These are phyloP conservation scores for Bugula neritina DNA, from an alignment of 2,888 invertebrate genomes.

Conservation along the genomic window DNA sequence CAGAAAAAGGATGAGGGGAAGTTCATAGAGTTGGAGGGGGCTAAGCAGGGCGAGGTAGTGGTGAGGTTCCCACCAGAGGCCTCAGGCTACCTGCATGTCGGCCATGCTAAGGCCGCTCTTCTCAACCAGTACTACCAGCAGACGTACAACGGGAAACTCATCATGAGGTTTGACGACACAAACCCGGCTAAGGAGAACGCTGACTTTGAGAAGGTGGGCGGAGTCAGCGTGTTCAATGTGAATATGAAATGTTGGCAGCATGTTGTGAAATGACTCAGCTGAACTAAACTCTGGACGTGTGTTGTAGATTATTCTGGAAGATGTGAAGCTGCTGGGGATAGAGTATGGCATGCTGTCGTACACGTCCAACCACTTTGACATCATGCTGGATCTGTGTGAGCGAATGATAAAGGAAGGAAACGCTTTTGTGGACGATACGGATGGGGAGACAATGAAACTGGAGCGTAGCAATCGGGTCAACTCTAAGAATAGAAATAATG, in stretches of 20 bases:
- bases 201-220: slow-evolving; percentile 82
- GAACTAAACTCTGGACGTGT: too few species aligned
- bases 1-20: slow-evolving; percentile 79
- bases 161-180: slow-evolving; percentile 99
- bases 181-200: slow-evolving; percentile 97
- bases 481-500: slow-evolving; percentile 75
- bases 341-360: slow-evolving; percentile 87
- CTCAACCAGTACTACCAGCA: slow-evolving; percentile 85
- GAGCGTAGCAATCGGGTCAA: slow-evolving; percentile 83
- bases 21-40: slow-evolving; percentile 90
- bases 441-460: slow-evolving; percentile 85
- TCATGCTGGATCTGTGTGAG: slow-evolving; percentile 80
- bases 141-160: slow-evolving; percentile 81
- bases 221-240: too few species aligned
- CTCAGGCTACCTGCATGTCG: slow-evolving; percentile 93
- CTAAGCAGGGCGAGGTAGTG: slow-evolving; percentile 93
- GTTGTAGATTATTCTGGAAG: slow-evolving; percentile 82
- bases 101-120: slow-evolving; percentile 97
- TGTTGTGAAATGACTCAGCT: too few species aligned
- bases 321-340: slow-evolving; percentile 81
- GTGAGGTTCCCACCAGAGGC: slow-evolving; percentile 99
- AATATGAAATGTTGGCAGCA: too few species aligned
- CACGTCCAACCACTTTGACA: slow-evolving; percentile 93
- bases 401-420: slow-evolving; percentile 77
- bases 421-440: slow-evolving; percentile 94